Percentiles rank a stretch among this genome's conserved stretches.
Conservation (phyloP, 2,797 vertebrate genomes). For the Phalanger gymnotis region DNA sequence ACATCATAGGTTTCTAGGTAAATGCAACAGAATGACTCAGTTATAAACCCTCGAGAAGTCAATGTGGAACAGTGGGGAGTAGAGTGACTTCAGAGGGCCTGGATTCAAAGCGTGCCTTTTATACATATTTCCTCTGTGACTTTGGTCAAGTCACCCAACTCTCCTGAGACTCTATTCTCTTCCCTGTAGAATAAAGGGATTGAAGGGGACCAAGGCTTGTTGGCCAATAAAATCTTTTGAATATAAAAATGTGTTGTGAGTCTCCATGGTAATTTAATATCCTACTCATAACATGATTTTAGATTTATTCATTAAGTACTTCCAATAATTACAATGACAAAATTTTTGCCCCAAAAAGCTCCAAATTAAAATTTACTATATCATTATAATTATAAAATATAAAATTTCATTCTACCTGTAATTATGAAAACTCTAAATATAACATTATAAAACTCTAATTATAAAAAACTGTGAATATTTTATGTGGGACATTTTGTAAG, state of each 20-base stretch:
- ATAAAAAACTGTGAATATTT: background rate
- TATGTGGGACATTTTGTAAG: background rate
- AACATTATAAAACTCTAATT: background rate
- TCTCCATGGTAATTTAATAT: background rate
- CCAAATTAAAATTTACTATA: background rate
- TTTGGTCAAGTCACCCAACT: background rate
- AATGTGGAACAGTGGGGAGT: background rate
- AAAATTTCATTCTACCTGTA: background rate
- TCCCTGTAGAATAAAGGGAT: background rate
- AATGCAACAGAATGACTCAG: background rate
- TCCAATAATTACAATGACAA: background rate
- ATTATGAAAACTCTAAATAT: background rate
- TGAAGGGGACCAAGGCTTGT: background rate
- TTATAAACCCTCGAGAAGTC: background rate
- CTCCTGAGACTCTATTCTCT: background rate
- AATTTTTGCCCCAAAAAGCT: background rate
- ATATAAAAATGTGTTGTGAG: background rate
- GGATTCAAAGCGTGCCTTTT: background rate
- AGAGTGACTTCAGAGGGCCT: background rate
- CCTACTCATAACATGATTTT: background rate
- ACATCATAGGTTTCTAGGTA: background rate
- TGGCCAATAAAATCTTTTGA: background rate
- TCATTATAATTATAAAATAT: background rate
- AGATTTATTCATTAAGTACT: background rate
- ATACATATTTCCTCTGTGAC: background rate